These are phyloP conservation scores for Dynastes hyllus DNA, from an alignment of 2,888 invertebrate species.

Conservation along the genomic window DNA sequence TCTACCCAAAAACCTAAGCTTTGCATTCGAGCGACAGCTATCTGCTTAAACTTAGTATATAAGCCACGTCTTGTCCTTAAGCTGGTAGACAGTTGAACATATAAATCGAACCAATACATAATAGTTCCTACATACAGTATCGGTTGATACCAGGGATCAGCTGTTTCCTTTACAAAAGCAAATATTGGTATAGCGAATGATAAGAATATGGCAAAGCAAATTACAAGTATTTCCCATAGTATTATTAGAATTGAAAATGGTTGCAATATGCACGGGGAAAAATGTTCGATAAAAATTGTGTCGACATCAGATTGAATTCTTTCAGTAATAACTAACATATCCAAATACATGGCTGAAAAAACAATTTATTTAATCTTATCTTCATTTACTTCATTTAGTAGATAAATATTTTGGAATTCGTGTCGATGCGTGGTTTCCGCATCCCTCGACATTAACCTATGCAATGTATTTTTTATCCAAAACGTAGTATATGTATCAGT, in stretches of 20 bases:
- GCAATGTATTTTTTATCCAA: slow-evolving; percentile 56
- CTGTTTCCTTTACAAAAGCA: slow-evolving; percentile 11
- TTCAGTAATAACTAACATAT: slow-evolving; percentile 56
- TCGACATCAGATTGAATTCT: slow-evolving; percentile 53
- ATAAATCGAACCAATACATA: slow-evolving; percentile 52
- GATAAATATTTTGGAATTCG: slow-evolving; percentile 55
- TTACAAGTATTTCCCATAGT: slow-evolving; percentile 53
- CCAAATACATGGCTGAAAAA: slow-evolving; percentile 54
- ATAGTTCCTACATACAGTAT: slow-evolving; percentile 32
- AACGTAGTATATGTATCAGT: slow-evolving; percentile 52
- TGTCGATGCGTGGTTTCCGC: slow-evolving; percentile 50
- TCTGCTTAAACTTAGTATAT: slow-evolving; percentile 47
- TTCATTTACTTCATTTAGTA: slow-evolving; percentile 53
- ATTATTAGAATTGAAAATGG: slow-evolving; percentile 50
- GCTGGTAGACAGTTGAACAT: slow-evolving; percentile 54
- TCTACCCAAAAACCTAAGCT: slow-evolving; percentile 50
- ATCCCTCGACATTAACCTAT: slow-evolving; percentile 55
- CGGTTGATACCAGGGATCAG: slow-evolving; percentile 35
- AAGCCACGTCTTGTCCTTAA: slow-evolving; percentile 49
- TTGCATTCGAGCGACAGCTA: slow-evolving; percentile 51
- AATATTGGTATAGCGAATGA: slow-evolving; percentile 34
- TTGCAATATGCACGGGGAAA: slow-evolving; percentile 56
- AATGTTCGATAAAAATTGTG: slow-evolving; percentile 53
- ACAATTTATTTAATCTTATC: slow-evolving; percentile 49
- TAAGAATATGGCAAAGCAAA: slow-evolving; percentile 45